Base-by-base conservation (phyloP, 2,888 invertebrate genomes). In the Drosophila stalkeri region DNA sequence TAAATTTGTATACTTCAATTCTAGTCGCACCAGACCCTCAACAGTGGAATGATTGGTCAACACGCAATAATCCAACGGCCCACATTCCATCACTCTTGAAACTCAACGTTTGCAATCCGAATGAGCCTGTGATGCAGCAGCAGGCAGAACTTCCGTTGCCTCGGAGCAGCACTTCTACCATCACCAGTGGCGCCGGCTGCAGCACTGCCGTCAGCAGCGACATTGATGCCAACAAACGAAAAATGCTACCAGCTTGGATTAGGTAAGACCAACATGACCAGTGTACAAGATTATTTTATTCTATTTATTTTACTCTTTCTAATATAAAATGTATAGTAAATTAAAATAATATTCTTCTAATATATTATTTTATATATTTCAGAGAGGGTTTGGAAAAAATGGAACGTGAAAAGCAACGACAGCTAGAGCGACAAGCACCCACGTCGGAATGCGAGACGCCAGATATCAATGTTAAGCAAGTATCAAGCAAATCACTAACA, bases 181-280 rank as follows among this genome's bases (percentile, higher is more conserved):
- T 11, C 65, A 11, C 33, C 16, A 46, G 31, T 8, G 20, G 8
- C 27, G 18, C 12, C 12, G 33, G 18, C 14, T 31, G 31, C 33
- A 46, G 51, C 18, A 39, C 33, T 41, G 33, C 11, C 7, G 61
- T 49, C 54, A 75, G 66, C 60, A 87, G 91, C 51, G 91, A 94
- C 37, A 93, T 95, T 91, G 98, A 98, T 93, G 97, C 97, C 18
- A 96, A 96, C 20, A 97, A 97, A 93, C 94, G 98, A 43, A 96
- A 98, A 90, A 96, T 97, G 86, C 94, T 99, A 27, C 99, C 99
- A n/a, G 98, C 97, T 0, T 99, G 99, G 99, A 99, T 99, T 79
- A 95, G 99, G 92, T 99, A 98, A 94, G 66, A 1, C 0, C 18
- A 0, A 16, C 14, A 3, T 41, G n/a, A 54, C 8, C 14, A 20